Conservation (phyloP, 2,888 invertebrate genomes). For the Meteorus cinctellus region DNA sequence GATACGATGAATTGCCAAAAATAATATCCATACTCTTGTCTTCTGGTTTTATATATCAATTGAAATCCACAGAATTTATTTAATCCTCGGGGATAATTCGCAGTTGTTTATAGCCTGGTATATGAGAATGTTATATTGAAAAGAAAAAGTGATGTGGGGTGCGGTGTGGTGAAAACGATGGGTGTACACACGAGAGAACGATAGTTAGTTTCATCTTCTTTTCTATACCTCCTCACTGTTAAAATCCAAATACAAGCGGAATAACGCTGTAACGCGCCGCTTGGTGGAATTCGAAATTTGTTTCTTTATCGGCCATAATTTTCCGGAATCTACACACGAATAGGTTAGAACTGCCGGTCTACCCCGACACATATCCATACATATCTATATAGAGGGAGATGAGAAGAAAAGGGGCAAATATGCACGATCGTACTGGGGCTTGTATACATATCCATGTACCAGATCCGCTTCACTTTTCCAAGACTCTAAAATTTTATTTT, state of each 20-base stretch:
- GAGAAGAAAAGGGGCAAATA: constrained; percentile 17
- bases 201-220: constrained; percentile 17
- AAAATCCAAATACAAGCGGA: constrained; percentile 61
- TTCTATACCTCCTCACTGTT: constrained; percentile 8
- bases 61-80: constrained; percentile 14
- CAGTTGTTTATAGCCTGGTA: constrained; percentile 61
- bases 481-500: constrained; percentile 69
- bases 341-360: constrained; percentile 56
- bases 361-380: constrained; percentile 25
- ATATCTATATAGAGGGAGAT: constrained; percentile 40
- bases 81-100: constrained; percentile 28
- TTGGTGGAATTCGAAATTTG: constrained; percentile 69
- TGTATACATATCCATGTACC: constrained; percentile 31
- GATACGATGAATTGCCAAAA: constrained; percentile 10
- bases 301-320: constrained; percentile 72
- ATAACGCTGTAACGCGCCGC: constrained; percentile 68
- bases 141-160: constrained; percentile 37
- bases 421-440: constrained; percentile 13
- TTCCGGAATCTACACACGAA: constrained; percentile 69
- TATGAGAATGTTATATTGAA: constrained; percentile 57
- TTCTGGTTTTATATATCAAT: constrained; percentile 8
- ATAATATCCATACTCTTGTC: constrained; percentile 9
- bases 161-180: constrained; percentile 17
- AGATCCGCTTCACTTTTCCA: constrained; percentile 48
- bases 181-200: constrained; percentile 45